Percentiles rank a stretch among this genome's conserved stretches.
Evolutionary conservation across 2,888 invertebrate genomes (phyloP).

Genomic region (Andrena chrysosceles): DNA sequence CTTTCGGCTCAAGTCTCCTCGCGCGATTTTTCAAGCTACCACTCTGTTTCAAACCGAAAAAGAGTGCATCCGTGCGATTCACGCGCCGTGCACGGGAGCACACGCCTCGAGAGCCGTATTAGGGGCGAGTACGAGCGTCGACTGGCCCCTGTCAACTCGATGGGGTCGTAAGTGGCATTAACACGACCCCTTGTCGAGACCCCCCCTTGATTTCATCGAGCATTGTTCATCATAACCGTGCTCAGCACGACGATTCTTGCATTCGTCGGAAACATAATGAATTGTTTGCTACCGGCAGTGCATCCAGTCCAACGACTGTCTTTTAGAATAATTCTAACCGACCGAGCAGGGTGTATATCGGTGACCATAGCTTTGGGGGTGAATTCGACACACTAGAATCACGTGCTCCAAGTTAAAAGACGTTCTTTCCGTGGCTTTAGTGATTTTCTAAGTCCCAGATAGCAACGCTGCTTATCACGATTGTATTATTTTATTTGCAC

Average conservation of each 20-base stretch:
- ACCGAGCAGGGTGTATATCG: neutral
- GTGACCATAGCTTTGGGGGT: neutral
- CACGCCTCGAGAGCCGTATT: slow-evolving; percentile 41
- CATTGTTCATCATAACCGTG: slow-evolving; percentile 32
- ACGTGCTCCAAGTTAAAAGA: neutral
- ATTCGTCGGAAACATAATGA: slow-evolving; percentile 30
- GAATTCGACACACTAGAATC: neutral
- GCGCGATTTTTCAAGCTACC: slow-evolving; percentile 16
- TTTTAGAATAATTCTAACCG: slow-evolving; percentile 22
- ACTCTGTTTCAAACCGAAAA: slow-evolving; percentile 11
- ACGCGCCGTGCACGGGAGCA: slow-evolving; percentile 3
- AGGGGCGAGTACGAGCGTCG: slow-evolving; percentile 32
- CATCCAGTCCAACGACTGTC: neutral
- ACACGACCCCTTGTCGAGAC: slow-evolving; percentile 39
- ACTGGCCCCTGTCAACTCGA: slow-evolving; percentile 41
- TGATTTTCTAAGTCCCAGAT: no score
- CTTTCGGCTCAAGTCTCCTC: neutral
- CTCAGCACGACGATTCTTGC: slow-evolving; percentile 26
- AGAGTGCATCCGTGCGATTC: slow-evolving; percentile 31
- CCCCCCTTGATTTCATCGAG: slow-evolving; percentile 17
- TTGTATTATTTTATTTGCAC: no score
- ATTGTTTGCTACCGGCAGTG: slow-evolving; percentile 18
- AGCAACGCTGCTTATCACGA: no score
- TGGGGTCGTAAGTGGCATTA: slow-evolving; percentile 57
- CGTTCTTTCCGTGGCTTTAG: neutral